These are phyloP conservation scores for Sander vitreus DNA, from an alignment of 2,113 vertebrate species.

Conservation along the genomic window DNA sequence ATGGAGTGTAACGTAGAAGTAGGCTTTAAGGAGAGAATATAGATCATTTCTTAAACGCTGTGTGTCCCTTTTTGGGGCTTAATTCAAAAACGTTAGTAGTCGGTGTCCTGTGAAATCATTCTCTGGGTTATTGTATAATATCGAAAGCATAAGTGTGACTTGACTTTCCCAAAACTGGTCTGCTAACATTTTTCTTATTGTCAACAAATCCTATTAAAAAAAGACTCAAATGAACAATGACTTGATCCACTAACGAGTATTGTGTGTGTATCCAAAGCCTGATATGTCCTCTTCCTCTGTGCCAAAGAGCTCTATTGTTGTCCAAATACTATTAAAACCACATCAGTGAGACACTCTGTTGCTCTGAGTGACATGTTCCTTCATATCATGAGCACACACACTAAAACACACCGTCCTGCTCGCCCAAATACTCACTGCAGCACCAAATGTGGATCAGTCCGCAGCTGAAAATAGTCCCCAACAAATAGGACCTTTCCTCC, in stretches of 20 bases:
- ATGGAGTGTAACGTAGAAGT: slow-evolving; percentile 17
- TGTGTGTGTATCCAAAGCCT: not conserved
- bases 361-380: not conserved
- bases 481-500: not conserved
- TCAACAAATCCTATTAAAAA: slow-evolving; percentile 47
- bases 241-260: not conserved
- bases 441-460: not conserved
- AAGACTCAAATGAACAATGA: not conserved
- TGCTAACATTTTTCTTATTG: slow-evolving; percentile 26
- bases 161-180: slow-evolving; percentile 35
- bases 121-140: slow-evolving; percentile 41
- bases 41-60: slow-evolving; percentile 18
- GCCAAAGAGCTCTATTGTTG: not conserved
- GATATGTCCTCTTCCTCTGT: not conserved
- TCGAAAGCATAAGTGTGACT: slow-evolving; percentile 37
- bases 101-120: slow-evolving; percentile 41
- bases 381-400: not conserved
- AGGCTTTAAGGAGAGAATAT: slow-evolving; percentile 27
- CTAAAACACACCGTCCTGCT: not conserved
- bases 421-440: not conserved
- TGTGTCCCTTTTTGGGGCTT: slow-evolving; percentile 36
- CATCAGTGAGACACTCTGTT: not conserved
- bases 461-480: not conserved
- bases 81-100: slow-evolving; percentile 33
- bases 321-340: slow-evolving; percentile 1